These are phyloP conservation scores for Seladonia tumulorum DNA, from an alignment of 2,888 invertebrate species.

Conservation along the genomic window DNA sequence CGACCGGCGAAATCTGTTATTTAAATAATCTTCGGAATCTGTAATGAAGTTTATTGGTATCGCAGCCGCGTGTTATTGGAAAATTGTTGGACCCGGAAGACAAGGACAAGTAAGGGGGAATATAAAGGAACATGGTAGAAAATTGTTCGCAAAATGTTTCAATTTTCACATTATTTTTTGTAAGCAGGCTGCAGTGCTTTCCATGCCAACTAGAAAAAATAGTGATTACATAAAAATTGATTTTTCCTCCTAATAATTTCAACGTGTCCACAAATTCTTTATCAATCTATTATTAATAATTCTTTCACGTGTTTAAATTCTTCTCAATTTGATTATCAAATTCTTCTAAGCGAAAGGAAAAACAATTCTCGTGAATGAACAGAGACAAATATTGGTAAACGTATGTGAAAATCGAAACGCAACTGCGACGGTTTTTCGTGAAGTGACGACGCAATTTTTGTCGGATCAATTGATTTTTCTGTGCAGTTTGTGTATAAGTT, in stretches of 20 bases:
- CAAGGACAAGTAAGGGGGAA: neutral
- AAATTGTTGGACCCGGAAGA: neutral
- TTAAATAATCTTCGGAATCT: conserved; percentile 22
- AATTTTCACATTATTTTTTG: neutral
- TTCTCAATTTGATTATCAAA: neutral
- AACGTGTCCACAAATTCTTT: neutral
- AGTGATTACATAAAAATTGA: neutral
- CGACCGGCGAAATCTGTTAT: conserved; percentile 25
- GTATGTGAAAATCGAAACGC: too few relatives aligned
- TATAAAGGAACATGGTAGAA: neutral
- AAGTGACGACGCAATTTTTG: neutral
- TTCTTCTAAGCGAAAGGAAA: too few relatives aligned
- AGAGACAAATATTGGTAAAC: too few relatives aligned
- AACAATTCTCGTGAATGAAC: too few relatives aligned
- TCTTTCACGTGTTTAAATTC: neutral
- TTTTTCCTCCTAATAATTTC: neutral
- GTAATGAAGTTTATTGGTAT: neutral
- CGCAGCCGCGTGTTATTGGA: neutral
- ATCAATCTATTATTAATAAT: too few relatives aligned
- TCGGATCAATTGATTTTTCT: neutral
- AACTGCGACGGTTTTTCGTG: neutral
- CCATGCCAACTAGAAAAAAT: neutral
- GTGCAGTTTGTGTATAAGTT: neutral
- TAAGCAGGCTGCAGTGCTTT: neutral
- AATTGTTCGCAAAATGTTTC: neutral